Conservation (phyloP, 2,888 invertebrate species). For the Lagria hirta region DNA sequence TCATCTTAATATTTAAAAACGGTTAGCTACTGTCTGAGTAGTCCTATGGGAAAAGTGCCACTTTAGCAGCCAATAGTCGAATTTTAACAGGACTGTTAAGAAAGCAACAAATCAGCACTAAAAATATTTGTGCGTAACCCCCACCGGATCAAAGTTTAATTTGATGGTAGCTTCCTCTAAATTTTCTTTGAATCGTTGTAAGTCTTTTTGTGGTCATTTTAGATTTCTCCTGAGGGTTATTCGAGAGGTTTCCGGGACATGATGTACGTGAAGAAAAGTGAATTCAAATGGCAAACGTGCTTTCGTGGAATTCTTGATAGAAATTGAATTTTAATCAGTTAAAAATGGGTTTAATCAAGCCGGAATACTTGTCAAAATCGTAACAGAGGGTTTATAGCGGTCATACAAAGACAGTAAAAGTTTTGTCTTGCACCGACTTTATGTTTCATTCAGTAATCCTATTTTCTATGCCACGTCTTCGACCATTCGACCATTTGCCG, state of each 20-base stretch:
- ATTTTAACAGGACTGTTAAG: too few relatives aligned
- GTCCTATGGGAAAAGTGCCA: too few relatives aligned
- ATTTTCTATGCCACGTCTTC: conserved; percentile 33
- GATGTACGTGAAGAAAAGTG: conserved; percentile 44
- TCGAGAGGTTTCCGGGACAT: conserved; percentile 37
- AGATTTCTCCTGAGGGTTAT: conserved; percentile 38
- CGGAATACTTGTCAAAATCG: conserved; percentile 38
- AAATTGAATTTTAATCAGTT: conserved; percentile 22
- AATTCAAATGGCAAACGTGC: conserved; percentile 46
- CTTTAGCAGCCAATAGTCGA: too few relatives aligned
- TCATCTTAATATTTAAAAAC: too few relatives aligned
- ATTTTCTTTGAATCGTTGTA: conserved; percentile 29
- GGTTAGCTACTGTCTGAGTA: too few relatives aligned
- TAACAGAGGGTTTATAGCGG: conserved; percentile 39
- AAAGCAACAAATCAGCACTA: too few relatives aligned
- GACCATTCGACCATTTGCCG: conserved; percentile 12
- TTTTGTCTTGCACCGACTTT: conserved; percentile 29
- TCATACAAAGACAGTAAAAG: conserved; percentile 39
- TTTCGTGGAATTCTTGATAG: conserved; percentile 30
- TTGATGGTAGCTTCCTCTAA: conserved; percentile 25
- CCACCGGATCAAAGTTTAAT: conserved; percentile 34
- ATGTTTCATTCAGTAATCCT: conserved; percentile 38
- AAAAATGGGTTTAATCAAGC: conserved; percentile 40
- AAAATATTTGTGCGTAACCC: too few relatives aligned
- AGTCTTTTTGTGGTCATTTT: conserved; percentile 38